A percentile compares a stretch with the other conserved stretches of the same genome.
Evolutionary conservation across 2,888 invertebrate species (phyloP).

Genomic region (Mermis nigrescens): DNA sequence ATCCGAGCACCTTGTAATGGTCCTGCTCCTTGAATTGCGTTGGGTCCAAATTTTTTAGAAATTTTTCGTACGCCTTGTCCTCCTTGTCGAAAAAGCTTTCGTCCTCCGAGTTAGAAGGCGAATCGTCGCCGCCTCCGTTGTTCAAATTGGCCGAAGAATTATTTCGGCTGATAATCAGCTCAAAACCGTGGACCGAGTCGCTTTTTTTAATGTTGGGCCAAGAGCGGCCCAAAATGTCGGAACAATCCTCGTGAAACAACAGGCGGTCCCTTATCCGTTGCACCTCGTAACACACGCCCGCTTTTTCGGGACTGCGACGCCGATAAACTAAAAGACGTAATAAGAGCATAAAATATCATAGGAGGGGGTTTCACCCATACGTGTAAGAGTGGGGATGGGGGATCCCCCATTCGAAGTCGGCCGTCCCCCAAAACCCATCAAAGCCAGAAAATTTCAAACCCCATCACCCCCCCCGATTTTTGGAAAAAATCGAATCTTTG

Average conservation of each 20-base stretch:
- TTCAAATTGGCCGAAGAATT: not conserved
- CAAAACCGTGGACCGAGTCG: not conserved
- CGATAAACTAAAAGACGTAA: too few species aligned
- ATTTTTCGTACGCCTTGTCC: conserved; percentile 24
- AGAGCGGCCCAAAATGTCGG: not conserved
- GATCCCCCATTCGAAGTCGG: too few species aligned
- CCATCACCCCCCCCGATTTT: too few species aligned
- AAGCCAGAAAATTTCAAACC: too few species aligned
- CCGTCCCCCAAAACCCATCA: too few species aligned
- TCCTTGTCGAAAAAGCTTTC: conserved; percentile 21
- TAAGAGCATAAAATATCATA: too few species aligned
- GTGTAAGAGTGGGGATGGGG: too few species aligned
- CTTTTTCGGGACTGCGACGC: not conserved
- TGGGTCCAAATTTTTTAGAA: conserved; percentile 23
- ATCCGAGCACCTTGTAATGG: conserved; percentile 82
- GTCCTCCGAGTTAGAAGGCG: not conserved
- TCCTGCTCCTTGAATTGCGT: conserved; percentile 52
- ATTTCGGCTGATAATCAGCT: not conserved
- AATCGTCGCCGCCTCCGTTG: not conserved
- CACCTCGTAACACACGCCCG: conserved; percentile 1
- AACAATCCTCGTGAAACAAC: not conserved
- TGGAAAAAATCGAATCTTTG: too few species aligned
- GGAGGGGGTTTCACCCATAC: too few species aligned
- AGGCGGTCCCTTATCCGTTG: not conserved
- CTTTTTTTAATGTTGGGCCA: not conserved